Base-by-base conservation (phyloP, 2,797 vertebrate species). In the Myripristis murdjan region DNA sequence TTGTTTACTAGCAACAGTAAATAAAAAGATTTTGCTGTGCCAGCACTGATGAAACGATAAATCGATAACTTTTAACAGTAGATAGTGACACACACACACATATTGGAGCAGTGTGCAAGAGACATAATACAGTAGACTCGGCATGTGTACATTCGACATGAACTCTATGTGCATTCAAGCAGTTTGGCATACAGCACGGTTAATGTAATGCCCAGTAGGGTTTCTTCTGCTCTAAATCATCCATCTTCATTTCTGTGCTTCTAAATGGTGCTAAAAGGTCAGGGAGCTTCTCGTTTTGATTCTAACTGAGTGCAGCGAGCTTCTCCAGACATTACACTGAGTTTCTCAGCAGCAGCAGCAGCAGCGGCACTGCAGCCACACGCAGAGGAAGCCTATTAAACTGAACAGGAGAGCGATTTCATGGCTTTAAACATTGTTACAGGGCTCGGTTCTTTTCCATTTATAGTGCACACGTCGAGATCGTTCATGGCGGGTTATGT, bases 251-350 rank as follows among this genome's bases (percentile, higher is more conserved):
- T 68, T 74, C 74, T 44, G 39, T 37, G 59, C 73, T 57, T 82
- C 78, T 81, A 79, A 84, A 81, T 26, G 75, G 73, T 76, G 63
- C 75, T 71, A 7, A 81, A 88, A 87, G 87, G 86, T 86, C 86
- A 67, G 61, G 15, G 56, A 64, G 56, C 81, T 66, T 77, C 57
- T 76, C 79, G 70, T 64, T 64, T 64, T 44, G 63, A 43, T 60
- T 75, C 57, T 63, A 4, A 28, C 33, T 0, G 41, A 51, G 71
- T 15, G 54, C 48, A 54, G 47, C 0, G 58, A 83, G 64, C 65
- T 33, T 53, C 26, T 8, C 26, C 77, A 70, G 63, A 53, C 77
- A 2, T 69, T 76, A 70, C 73, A 73, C 70, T 76, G 83, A 75
- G 78, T 67, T 54, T 61, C 47, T 14, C 43, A 26, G 1, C 64